Percentiles rank a stretch among this genome's conserved stretches.
These are phyloP conservation scores for Sarcophaga caerulescens DNA, from an alignment of 2,888 invertebrate genomes.

Conservation along the genomic window DNA sequence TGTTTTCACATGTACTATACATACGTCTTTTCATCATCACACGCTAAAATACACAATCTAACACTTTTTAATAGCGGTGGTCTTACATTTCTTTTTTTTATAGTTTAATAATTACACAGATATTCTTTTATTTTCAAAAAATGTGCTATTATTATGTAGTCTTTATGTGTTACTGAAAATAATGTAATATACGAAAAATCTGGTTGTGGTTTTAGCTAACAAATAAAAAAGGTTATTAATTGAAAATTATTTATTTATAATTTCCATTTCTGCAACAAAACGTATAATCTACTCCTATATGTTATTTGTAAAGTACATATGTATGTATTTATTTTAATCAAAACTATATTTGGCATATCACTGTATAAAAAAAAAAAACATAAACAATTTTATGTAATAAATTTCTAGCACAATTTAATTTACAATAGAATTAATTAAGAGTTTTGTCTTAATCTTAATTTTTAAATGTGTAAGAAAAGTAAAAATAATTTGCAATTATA, in stretches of 20 bases:
- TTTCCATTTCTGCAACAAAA: background rate
- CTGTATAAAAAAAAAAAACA: constrained; percentile 44
- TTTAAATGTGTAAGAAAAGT: background rate
- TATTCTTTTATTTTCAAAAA: constrained; percentile 28
- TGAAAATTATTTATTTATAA: constrained; percentile 5
- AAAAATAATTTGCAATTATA: background rate
- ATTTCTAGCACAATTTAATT: constrained; percentile 61
- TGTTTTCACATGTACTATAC: constrained; percentile 26
- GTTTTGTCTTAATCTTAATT: background rate
- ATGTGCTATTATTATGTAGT: constrained; percentile 40
- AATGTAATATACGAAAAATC: constrained; percentile 34
- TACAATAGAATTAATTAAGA: background rate
- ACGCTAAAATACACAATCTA: constrained; percentile 46
- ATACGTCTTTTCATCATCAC: constrained; percentile 30
- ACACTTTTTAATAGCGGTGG: constrained; percentile 53
- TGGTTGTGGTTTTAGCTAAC: constrained; percentile 61
- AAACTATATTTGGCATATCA: constrained; percentile 54
- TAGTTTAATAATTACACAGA: background rate
- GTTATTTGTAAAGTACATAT: constrained; percentile 30
- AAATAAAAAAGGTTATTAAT: constrained; percentile 7
- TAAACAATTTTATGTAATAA: constrained; percentile 45
- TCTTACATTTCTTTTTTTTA: constrained; percentile 34
- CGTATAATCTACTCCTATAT: background rate
- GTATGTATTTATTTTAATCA: constrained; percentile 30
- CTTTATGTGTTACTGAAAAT: constrained; percentile 21